A percentile compares a stretch with the other conserved stretches of the same genome.
Conservation (phyloP, 2,797 vertebrate species). For the Hirundo rustica region DNA sequence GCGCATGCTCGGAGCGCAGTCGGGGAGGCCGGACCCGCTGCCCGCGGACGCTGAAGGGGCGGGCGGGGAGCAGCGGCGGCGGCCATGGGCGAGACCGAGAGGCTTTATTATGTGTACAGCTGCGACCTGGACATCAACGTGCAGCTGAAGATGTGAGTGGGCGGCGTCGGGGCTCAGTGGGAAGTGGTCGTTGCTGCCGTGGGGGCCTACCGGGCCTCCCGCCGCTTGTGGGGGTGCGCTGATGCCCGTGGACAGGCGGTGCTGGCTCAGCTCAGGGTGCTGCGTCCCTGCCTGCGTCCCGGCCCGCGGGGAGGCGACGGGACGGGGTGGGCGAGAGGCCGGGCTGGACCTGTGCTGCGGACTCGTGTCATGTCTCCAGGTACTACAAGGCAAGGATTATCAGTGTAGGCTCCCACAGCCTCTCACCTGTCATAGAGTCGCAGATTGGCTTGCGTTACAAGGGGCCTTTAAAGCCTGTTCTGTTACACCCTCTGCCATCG, state of each 20-base stretch:
- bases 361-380: accelerated
- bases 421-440: not conserved
- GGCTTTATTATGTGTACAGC: constrained; percentile 94
- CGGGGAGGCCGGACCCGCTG: not conserved
- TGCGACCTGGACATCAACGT: constrained; percentile 97
- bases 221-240: not conserved
- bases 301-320: not conserved
- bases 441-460: not conserved
- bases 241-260: not conserved
- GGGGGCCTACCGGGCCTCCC: not conserved
- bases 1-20: not conserved
- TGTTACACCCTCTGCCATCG: not conserved
- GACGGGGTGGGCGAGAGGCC: not conserved
- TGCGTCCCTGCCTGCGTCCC: not conserved
- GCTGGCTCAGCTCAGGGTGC: not conserved
- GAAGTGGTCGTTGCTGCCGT: not conserved
- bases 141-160: constrained; percentile 95
- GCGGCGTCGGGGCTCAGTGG: not conserved
- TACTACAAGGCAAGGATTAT: not conserved
- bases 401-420: not conserved
- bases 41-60: not conserved
- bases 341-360: accelerated
- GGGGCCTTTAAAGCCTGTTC: not conserved
- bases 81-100: constrained; percentile 86
- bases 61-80: not conserved